Evolutionary conservation across 2,888 invertebrate species (phyloP).

Genomic region (Trachelus iudaicus): DNA sequence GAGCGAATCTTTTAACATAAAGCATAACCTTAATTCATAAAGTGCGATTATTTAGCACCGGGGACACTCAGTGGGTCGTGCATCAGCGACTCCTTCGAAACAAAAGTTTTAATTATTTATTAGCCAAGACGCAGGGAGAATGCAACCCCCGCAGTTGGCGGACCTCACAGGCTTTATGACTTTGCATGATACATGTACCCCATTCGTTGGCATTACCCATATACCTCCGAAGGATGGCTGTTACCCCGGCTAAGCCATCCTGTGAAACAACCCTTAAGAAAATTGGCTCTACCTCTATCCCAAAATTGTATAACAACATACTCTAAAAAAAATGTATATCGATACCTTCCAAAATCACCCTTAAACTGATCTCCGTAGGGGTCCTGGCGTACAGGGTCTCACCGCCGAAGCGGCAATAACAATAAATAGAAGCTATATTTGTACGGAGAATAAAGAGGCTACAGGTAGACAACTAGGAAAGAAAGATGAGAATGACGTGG

Average conservation of each 20-base stretch:
- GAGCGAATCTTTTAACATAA: slow-evolving; percentile 66
- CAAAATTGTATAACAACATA: neutral
- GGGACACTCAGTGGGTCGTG: neutral
- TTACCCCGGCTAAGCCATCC: neutral
- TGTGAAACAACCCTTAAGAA: neutral
- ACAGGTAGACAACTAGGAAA: neutral
- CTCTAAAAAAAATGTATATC: neutral
- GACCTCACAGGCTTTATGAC: slow-evolving; percentile 31
- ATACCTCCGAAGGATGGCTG: neutral
- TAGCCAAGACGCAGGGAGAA: slow-evolving; percentile 58
- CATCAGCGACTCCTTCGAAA: slow-evolving; percentile 60
- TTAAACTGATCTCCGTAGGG: neutral
- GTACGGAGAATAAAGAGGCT: neutral
- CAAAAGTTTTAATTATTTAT: slow-evolving; percentile 66
- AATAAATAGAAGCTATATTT: neutral
- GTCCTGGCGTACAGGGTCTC: too few relatives aligned
- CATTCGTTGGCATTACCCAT: neutral
- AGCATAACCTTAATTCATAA: slow-evolving; percentile 66
- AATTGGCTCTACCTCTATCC: neutral
- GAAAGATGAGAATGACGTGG: slow-evolving; percentile 37
- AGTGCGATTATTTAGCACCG: slow-evolving; percentile 63
- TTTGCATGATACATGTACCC: slow-evolving; percentile 13
- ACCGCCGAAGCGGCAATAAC: neutral
- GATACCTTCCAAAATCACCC: neutral
- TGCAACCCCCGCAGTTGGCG: slow-evolving; percentile 34